These are phyloP conservation scores for Perodicticus potto DNA, from an alignment of 2,797 vertebrate species.

Conservation along the genomic window DNA sequence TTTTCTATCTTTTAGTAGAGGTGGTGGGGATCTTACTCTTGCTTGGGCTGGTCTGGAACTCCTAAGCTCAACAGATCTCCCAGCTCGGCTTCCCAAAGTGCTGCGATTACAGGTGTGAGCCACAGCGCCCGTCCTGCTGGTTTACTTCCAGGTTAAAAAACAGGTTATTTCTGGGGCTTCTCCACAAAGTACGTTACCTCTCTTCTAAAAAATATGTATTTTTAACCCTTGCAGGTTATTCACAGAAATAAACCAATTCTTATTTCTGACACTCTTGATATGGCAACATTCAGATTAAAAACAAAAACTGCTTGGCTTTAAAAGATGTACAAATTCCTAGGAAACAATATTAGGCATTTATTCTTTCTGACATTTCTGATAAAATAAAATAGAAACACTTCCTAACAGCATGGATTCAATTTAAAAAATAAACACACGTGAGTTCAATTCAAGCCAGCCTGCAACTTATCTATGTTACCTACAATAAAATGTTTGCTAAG, in stretches of 20 bases:
- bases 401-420: neutral
- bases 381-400: constrained; percentile 43
- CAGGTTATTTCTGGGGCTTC: neutral
- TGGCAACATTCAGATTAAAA: neutral
- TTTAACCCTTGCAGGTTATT: constrained; percentile 41
- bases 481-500: constrained; percentile 57
- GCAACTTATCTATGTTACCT: constrained; percentile 14
- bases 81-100: too few relatives aligned
- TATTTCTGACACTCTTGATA: neutral
- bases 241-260: constrained; percentile 31
- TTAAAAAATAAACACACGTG: neutral
- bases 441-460: neutral
- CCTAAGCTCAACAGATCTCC: too few relatives aligned
- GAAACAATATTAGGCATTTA: neutral
- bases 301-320: constrained; percentile 8
- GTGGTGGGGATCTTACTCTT: too few relatives aligned
- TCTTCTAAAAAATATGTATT: constrained; percentile 27
- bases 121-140: too few relatives aligned
- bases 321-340: constrained; percentile 24
- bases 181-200: neutral
- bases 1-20: too few relatives aligned
- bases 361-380: neutral
- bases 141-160: constrained; percentile 50
- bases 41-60: too few relatives aligned
- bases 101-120: too few relatives aligned